Conservation (phyloP, 2,797 vertebrate genomes). For the Stomatorhinus walkeri region DNA sequence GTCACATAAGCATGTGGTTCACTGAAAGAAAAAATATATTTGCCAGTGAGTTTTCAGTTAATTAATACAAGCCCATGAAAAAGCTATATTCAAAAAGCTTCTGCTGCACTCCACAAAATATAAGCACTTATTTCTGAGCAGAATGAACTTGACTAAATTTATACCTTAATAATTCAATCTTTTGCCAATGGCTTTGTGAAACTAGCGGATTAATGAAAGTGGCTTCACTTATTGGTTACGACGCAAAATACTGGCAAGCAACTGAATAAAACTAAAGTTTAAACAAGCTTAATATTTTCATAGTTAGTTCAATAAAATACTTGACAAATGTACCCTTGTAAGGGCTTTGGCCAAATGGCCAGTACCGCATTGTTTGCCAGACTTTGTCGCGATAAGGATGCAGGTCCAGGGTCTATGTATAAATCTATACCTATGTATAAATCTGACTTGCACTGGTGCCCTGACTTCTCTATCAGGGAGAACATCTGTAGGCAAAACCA, state of each 20-base stretch:
- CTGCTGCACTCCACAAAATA: not conserved
- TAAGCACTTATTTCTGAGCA: not conserved
- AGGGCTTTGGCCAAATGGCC: not conserved
- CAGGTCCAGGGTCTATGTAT: not conserved
- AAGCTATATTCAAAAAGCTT: not conserved
- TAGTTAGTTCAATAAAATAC: not conserved
- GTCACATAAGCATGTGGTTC: not conserved
- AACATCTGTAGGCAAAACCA: conserved; percentile 1
- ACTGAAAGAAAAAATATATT: not conserved
- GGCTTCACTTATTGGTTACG: not conserved
- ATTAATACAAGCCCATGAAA: not conserved
- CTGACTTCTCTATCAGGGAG: not conserved
- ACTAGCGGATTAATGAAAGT: not conserved
- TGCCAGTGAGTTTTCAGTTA: not conserved
- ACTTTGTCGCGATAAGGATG: conserved; percentile 1
- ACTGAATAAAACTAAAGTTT: not conserved
- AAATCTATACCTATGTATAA: not conserved
- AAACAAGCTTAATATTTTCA: not conserved
- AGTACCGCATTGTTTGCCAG: not conserved
- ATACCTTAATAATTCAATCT: not conserved
- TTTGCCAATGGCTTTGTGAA: not conserved
- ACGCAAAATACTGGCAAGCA: not conserved
- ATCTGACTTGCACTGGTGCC: not conserved
- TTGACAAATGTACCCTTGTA: not conserved
- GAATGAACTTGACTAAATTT: not conserved